Evolutionary conservation across 2,888 invertebrate species (phyloP).

Genomic region (Callinectes sapidus): DNA sequence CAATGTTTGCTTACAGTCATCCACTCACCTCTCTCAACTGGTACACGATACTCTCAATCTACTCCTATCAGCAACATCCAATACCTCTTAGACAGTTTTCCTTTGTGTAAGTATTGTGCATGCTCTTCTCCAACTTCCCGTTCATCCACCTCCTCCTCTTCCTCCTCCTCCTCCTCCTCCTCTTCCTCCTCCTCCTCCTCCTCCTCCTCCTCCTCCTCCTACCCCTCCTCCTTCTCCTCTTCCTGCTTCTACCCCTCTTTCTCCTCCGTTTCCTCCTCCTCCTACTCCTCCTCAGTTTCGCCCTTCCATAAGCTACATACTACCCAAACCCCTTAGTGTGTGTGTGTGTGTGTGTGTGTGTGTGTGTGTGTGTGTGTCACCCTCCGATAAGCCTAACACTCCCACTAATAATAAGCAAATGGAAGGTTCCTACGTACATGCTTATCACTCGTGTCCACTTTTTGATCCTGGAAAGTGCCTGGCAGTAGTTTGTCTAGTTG

Average conservation of each 20-base stretch:
- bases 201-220: not conserved
- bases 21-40: not conserved
- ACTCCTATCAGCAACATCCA: not conserved
- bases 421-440: not conserved
- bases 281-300: not conserved
- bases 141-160: not conserved
- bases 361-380: not conserved
- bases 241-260: not conserved
- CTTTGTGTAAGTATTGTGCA: not conserved
- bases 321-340: not conserved
- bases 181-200: slow-evolving; percentile 23
- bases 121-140: not conserved
- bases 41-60: not conserved
- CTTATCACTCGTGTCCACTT: not conserved
- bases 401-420: not conserved
- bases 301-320: not conserved
- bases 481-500: not conserved
- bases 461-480: not conserved
- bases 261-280: no score
- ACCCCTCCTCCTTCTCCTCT: not conserved
- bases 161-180: not conserved
- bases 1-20: not conserved
- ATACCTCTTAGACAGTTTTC: not conserved
- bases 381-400: not conserved
- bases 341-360: slow-evolving; percentile 7